phyloP scores from a whole-genome alignment of 2,113 vertebrate species.

The Platysternon megacephalum region DNA sequence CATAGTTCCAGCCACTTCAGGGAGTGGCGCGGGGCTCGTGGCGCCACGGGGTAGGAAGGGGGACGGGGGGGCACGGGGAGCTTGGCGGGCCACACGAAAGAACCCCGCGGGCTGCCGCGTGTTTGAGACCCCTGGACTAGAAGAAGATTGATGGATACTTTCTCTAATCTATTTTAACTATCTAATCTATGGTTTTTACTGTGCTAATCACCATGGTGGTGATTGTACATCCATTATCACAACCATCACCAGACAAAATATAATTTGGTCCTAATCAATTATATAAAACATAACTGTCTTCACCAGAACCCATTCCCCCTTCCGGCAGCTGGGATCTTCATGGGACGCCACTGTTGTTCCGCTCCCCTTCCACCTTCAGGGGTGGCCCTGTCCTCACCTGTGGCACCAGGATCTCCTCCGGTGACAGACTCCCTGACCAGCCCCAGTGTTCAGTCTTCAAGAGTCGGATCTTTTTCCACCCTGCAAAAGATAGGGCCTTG shows the following conservation, averaged over 20 bases:
- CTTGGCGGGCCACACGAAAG: no score
- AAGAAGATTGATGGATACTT: not conserved
- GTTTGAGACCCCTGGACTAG: no score
- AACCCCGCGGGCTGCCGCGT: no score
- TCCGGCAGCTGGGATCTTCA: fast-evolving
- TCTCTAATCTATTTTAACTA: not conserved
- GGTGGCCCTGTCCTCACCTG: not conserved
- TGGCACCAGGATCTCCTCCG: not conserved
- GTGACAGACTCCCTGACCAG: fast-evolving
- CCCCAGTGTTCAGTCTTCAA: not conserved
- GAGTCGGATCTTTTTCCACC: not conserved
- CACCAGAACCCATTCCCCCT: no score
- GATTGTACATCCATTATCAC: not conserved
- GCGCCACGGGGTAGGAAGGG: no score
- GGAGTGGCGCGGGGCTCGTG: no score
- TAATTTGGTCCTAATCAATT: not conserved
- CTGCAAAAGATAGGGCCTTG: fast-evolving
- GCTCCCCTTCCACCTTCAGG: not conserved
- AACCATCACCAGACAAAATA: not conserved
- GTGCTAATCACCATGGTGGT: not conserved
- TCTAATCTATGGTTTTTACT: fast-evolving
- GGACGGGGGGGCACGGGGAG: no score
- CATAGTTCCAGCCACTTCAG: no score
- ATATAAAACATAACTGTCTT: fast-evolving
- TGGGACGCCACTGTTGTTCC: not conserved